Conservation (phyloP, 2,797 vertebrate species). For the Lindbergichthys nudifrons region DNA sequence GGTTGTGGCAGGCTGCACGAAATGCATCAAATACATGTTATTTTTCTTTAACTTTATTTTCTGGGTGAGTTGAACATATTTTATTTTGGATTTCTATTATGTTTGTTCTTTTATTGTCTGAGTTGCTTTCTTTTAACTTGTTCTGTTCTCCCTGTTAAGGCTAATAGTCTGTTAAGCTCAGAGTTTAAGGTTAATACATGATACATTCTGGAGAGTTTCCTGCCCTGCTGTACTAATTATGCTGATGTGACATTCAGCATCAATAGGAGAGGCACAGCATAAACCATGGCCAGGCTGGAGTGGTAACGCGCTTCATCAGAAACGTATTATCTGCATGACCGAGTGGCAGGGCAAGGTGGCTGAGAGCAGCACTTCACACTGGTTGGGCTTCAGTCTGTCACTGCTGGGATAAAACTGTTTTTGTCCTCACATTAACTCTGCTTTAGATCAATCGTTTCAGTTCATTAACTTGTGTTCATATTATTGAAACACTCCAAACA, state of each 20-base stretch:
- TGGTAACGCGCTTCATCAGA: constrained; percentile 31
- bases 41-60: constrained; percentile 91
- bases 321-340: constrained; percentile 39
- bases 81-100: constrained; percentile 10
- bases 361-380: constrained; percentile 11
- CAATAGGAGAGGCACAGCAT: constrained; percentile 9
- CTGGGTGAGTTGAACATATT: constrained; percentile 89
- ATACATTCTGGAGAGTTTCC: constrained; percentile 26
- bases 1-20: constrained; percentile 79
- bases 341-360: constrained; percentile 29
- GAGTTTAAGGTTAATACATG: background rate
- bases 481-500: background rate
- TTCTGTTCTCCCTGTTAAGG: background rate
- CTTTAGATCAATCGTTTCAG: background rate
- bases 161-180: background rate
- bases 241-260: constrained; percentile 33
- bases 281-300: constrained; percentile 29
- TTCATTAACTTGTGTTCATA: background rate
- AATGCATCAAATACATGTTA: constrained; percentile 82
- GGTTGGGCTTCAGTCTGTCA: constrained; percentile 26
- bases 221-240: constrained; percentile 32
- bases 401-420: background rate
- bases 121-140: background rate
- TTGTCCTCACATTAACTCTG: constrained; percentile 7
- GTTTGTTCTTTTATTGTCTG: background rate